These are phyloP conservation scores for Philypnodon macrostomus DNA, from an alignment of 2,797 vertebrate species.

Conservation along the genomic window DNA sequence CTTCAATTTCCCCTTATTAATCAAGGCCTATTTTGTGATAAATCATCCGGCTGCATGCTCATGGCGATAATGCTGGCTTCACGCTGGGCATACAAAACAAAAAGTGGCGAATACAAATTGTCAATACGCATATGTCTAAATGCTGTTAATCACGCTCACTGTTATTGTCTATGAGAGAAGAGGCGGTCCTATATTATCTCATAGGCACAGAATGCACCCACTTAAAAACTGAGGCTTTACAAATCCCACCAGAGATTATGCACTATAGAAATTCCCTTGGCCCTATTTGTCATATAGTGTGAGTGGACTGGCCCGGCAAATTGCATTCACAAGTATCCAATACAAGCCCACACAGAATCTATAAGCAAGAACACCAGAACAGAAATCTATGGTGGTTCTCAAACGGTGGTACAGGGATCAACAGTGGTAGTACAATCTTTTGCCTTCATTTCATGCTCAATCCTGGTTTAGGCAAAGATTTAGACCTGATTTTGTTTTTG, in stretches of 20 bases:
- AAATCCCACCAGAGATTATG: constrained; percentile 37
- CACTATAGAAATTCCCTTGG: constrained; percentile 35
- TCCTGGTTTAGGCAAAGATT: too few species aligned
- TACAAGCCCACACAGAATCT: constrained; percentile 28
- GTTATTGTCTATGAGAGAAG: constrained; percentile 27
- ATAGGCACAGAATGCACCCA: constrained; percentile 30
- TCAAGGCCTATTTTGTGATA: constrained; percentile 74
- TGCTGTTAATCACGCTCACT: constrained; percentile 41
- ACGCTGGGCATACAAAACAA: constrained; percentile 46
- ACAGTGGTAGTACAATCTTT: too few species aligned
- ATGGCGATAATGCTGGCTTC: constrained; percentile 48
- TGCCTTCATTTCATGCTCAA: too few species aligned
- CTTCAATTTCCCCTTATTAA: constrained; percentile 79
- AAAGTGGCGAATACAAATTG: constrained; percentile 47
- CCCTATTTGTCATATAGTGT: constrained; percentile 12
- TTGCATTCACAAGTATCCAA: constrained; percentile 46
- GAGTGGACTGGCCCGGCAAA: constrained; percentile 40
- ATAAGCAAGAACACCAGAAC: too few species aligned
- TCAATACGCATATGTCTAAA: constrained; percentile 52
- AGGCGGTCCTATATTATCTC: constrained; percentile 41
- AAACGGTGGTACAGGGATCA: too few species aligned
- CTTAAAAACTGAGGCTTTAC: constrained; percentile 41
- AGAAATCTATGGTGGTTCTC: too few species aligned
- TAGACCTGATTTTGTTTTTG: too few species aligned
- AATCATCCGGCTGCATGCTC: constrained; percentile 71